Conservation (phyloP, 2,113 vertebrate genomes). For the Elgaria multicarinata region DNA sequence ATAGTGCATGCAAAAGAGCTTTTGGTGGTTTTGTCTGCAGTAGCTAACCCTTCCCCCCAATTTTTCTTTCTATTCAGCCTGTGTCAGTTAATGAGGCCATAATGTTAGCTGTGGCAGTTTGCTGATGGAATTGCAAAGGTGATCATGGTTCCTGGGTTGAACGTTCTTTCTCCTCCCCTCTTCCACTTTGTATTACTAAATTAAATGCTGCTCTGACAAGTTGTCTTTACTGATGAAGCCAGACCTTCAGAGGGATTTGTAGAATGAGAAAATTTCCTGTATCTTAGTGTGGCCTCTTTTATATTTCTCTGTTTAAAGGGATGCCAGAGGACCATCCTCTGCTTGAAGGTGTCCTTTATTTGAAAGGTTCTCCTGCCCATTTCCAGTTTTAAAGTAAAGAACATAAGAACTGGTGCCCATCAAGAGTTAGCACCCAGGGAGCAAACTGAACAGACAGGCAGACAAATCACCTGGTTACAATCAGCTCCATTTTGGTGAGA, state of each 20-base stretch:
- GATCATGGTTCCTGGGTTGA: neutral
- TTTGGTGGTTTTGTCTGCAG: slow-evolving; percentile 54
- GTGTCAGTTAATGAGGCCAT: slow-evolving; percentile 50
- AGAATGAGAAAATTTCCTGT: slow-evolving; percentile 15
- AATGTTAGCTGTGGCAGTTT: slow-evolving; percentile 37
- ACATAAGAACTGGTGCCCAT: no score
- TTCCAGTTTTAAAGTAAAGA: no score
- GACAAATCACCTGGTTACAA: no score
- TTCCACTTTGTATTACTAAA: slow-evolving; percentile 15
- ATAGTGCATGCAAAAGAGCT: slow-evolving; percentile 59
- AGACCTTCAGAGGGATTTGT: neutral
- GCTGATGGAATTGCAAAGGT: slow-evolving; percentile 44
- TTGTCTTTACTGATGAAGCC: slow-evolving; percentile 37
- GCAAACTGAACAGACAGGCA: no score
- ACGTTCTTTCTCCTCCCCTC: slow-evolving; percentile 27
- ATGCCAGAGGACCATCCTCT: no score
- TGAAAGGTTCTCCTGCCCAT: no score
- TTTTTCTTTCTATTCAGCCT: slow-evolving; percentile 49
- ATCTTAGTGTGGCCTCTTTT: neutral
- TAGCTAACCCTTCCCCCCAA: slow-evolving; percentile 24
- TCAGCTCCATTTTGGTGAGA: no score
- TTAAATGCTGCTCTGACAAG: neutral
- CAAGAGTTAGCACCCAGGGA: no score
- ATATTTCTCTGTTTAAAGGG: no score
- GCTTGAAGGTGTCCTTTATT: no score